A percentile compares a stretch with the other conserved stretches of the same genome.
Evolutionary conservation across 2,797 vertebrate genomes (phyloP).

Genomic region (Halcyon badia): DNA sequence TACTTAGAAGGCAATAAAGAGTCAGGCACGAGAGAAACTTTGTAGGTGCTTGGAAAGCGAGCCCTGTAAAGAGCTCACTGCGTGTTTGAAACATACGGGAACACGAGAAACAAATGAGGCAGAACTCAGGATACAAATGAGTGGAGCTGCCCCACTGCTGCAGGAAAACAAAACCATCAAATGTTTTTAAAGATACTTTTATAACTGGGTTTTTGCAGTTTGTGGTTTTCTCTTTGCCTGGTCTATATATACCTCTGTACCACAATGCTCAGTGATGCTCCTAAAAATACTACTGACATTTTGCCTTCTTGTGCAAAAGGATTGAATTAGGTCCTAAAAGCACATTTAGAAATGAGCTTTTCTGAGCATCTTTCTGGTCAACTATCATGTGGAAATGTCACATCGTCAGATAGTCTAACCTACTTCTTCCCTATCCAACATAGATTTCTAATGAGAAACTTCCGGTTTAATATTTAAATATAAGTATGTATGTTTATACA

Average conservation of each 20-base stretch:
- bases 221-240: background rate
- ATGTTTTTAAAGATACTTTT: background rate
- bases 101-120: accelerated
- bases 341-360: background rate
- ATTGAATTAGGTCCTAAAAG: background rate
- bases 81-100: background rate
- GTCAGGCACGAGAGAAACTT: background rate
- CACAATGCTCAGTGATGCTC: background rate
- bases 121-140: background rate
- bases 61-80: background rate
- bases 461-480: background rate
- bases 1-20: background rate
- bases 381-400: background rate
- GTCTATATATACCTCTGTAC: background rate
- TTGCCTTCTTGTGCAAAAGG: background rate
- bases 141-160: background rate
- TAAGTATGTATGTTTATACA: background rate
- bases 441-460: background rate
- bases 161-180: background rate
- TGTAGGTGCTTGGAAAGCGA: background rate
- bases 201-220: background rate
- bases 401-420: background rate
- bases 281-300: background rate
- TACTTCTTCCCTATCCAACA: background rate
- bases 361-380: background rate